phyloP scores from a whole-genome alignment of 2,113 vertebrate genomes.

The Hymenochirus boettgeri region DNA sequence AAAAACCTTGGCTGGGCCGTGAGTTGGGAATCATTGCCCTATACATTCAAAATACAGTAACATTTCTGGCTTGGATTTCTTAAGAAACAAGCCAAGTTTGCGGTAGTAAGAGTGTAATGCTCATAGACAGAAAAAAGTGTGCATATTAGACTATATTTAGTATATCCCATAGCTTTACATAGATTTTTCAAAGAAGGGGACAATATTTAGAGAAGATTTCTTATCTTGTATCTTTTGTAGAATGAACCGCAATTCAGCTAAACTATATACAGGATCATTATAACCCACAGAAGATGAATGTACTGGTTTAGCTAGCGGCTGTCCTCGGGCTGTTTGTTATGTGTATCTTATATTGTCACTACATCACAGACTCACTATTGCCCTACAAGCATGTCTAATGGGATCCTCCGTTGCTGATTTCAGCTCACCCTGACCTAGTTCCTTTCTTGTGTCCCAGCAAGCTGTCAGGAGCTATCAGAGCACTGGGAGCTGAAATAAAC shows the following conservation, averaged over 20 bases:
- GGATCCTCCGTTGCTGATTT: constrained; percentile 63
- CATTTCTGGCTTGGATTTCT: neutral
- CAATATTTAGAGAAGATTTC: constrained; percentile 14
- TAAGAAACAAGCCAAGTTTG: constrained; percentile 9
- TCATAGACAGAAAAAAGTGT: constrained; percentile 4
- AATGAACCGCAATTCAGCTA: constrained; percentile 43
- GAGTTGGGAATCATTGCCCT: no score
- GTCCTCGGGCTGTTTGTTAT: constrained; percentile 58
- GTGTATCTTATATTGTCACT: constrained; percentile 54
- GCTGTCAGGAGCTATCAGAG: constrained; percentile 60
- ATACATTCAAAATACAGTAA: no score
- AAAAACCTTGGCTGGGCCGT: no score
- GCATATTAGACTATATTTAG: constrained; percentile 5
- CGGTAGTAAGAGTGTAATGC: constrained; percentile 28
- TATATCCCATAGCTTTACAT: constrained; percentile 16
- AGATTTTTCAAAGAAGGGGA: neutral
- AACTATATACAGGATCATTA: constrained; percentile 48
- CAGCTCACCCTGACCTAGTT: constrained; percentile 64
- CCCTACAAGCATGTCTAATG: constrained; percentile 59
- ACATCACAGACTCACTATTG: constrained; percentile 52
- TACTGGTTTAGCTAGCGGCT: constrained; percentile 53
- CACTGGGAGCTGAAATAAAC: constrained; percentile 61
- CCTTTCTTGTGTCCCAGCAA: constrained; percentile 62
- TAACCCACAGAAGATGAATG: constrained; percentile 49
- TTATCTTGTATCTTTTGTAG: constrained; percentile 11